A percentile compares a stretch with the other conserved stretches of the same genome.
These are phyloP conservation scores for Drosophila vallismaia DNA, from an alignment of 2,888 invertebrate genomes.

Conservation along the genomic window DNA sequence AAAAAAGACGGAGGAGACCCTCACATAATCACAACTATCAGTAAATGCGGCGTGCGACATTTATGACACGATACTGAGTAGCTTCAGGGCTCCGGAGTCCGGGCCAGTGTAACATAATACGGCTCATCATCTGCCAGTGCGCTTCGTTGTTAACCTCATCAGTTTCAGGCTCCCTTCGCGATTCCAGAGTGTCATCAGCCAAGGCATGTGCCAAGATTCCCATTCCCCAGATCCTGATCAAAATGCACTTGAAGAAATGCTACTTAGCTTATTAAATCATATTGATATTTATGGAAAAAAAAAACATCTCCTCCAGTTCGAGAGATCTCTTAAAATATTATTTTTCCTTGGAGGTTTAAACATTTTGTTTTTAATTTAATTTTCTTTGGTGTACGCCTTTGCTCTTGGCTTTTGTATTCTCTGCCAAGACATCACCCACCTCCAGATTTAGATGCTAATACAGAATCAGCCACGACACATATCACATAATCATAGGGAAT, in stretches of 20 bases:
- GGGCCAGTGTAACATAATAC: conserved; percentile 69
- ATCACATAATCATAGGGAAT: conserved; percentile 78
- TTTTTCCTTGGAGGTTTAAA: background rate
- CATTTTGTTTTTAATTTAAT: background rate
- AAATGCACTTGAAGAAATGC: background rate
- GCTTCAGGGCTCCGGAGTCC: conserved; percentile 26
- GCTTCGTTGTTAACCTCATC: conserved; percentile 71
- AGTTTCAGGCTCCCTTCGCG: conserved; percentile 63
- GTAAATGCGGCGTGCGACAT: conserved; percentile 77
- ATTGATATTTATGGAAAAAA: background rate
- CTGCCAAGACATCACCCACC: conserved; percentile 36
- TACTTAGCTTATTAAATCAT: background rate
- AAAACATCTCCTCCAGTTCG: background rate
- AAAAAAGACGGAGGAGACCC: background rate
- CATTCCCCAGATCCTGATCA: background rate
- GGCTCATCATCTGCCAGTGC: conserved; percentile 71
- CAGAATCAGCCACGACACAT: conserved; percentile 49
- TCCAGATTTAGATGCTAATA: conserved; percentile 40
- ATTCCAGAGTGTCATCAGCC: conserved; percentile 64
- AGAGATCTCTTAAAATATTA: background rate
- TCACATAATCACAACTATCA: conserved; percentile 74
- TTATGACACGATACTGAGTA: conserved; percentile 68
- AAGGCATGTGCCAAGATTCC: conserved; percentile 17
- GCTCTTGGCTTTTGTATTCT: conserved; percentile 47
- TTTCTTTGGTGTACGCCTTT: conserved; percentile 11